These are phyloP conservation scores for Petrophora chlorosata DNA, from an alignment of 2,888 invertebrate genomes.

Conservation along the genomic window DNA sequence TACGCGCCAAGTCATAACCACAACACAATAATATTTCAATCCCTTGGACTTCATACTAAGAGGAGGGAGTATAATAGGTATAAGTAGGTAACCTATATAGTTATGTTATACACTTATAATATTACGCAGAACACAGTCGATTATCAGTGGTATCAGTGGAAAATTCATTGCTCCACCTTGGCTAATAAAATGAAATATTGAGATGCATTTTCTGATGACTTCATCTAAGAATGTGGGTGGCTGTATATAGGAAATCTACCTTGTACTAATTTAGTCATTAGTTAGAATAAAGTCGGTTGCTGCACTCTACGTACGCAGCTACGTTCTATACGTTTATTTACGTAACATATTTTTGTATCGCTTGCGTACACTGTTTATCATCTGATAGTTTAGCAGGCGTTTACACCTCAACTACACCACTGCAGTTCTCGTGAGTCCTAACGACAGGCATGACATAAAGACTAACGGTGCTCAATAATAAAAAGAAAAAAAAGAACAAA, in stretches of 20 bases:
- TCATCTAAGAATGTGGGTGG: conserved; percentile 13
- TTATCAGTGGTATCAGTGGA: neutral
- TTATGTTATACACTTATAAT: no score
- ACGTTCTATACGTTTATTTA: neutral
- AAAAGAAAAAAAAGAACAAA: conserved; percentile 7
- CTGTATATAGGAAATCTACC: neutral
- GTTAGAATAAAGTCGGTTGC: no score
- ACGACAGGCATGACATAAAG: neutral
- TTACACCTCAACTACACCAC: conserved; percentile 44
- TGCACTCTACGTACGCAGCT: no score
- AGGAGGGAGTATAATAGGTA: no score
- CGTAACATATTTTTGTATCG: conserved; percentile 21
- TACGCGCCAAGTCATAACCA: no score
- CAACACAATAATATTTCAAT: no score
- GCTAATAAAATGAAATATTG: conserved; percentile 1
- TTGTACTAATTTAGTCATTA: no score
- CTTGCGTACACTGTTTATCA: conserved; percentile 42
- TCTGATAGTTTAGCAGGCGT: conserved; percentile 40
- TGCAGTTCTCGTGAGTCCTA: conserved; percentile 38
- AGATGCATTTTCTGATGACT: conserved; percentile 22
- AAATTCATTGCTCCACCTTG: neutral
- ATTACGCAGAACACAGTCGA: neutral
- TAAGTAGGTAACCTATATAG: no score
- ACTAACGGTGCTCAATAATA: neutral
- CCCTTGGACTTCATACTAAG: no score